Conservation (phyloP, 2,113 vertebrate genomes). For the Pollachius pollachius region DNA sequence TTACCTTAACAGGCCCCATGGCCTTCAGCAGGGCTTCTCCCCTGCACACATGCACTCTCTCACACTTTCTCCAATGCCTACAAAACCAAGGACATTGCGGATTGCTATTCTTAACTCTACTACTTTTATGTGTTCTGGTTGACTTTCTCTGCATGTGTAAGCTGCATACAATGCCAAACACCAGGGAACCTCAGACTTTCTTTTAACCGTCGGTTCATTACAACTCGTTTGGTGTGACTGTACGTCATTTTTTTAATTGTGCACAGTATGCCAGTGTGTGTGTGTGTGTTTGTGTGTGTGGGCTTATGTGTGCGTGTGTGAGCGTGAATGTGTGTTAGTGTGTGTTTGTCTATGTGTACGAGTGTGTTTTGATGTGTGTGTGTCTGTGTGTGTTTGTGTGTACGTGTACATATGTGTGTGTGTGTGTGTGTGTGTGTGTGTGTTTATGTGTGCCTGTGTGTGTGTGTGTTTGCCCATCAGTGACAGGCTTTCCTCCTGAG, state of each 20-base stretch:
- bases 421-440: conserved; percentile 28
- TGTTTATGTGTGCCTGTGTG: conserved; percentile 12
- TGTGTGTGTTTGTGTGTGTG: conserved; percentile 8
- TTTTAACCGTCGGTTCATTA: conserved; percentile 13
- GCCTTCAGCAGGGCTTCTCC: conserved; percentile 19
- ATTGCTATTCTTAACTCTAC: conserved; percentile 27
- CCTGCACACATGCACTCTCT: conserved; percentile 3
- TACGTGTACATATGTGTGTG: conserved; percentile 31
- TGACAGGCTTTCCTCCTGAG: conserved; percentile 70
- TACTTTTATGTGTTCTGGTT: conserved; percentile 24
- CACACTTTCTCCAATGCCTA: conserved; percentile 16
- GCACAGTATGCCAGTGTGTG: conserved; percentile 24
- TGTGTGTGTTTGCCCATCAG: conserved; percentile 49
- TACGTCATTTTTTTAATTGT: conserved; percentile 39
- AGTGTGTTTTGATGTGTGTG: conserved; percentile 30
- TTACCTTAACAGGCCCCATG: conserved; percentile 46
- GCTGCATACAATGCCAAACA: conserved; percentile 21
- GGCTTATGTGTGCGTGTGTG: conserved; percentile 17
- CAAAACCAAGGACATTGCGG: conserved; percentile 51
- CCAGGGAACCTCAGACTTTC: conserved; percentile 24
- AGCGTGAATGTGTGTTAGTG: conserved; percentile 20
- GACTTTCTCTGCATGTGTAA: conserved; percentile 32
- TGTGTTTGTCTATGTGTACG: not conserved
- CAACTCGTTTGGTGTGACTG: conserved; percentile 27
- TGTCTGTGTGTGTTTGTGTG: conserved; percentile 4